Evolutionary conservation across 2,888 invertebrate species (phyloP).

Genomic region (Scrobipalpa costella): DNA sequence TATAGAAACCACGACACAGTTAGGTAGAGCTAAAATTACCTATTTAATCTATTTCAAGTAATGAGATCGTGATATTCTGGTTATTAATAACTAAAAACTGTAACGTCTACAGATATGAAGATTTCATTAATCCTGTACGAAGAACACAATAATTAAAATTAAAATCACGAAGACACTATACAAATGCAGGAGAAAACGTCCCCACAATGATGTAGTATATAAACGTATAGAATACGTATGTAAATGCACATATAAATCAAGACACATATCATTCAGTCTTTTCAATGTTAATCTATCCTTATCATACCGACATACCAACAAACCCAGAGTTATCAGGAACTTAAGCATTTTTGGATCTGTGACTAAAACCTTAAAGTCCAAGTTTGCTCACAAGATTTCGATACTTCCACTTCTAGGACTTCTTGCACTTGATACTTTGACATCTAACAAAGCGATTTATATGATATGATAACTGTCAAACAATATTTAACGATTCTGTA

Average conservation of each 20-base stretch:
- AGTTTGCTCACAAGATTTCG: not conserved
- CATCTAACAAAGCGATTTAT: too few relatives aligned
- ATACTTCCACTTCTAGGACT: not conserved
- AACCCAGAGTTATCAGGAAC: constrained; percentile 23
- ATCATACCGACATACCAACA: constrained; percentile 33
- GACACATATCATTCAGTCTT: constrained; percentile 56
- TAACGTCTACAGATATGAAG: not conserved
- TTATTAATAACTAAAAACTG: constrained; percentile 34
- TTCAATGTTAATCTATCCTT: constrained; percentile 47
- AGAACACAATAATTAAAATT: not conserved
- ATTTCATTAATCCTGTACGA: not conserved
- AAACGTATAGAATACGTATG: not conserved
- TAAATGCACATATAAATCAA: constrained; percentile 2
- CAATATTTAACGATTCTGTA: too few relatives aligned
- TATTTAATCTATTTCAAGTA: constrained; percentile 39
- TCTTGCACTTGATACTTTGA: not conserved
- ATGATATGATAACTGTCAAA: too few relatives aligned
- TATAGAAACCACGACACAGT: constrained; percentile 12
- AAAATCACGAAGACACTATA: not conserved
- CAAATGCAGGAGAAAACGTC: not conserved
- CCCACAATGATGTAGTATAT: not conserved
- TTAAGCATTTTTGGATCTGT: constrained; percentile 1
- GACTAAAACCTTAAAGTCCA: constrained; percentile 6
- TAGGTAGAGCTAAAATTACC: constrained; percentile 22
- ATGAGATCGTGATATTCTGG: constrained; percentile 53